These are phyloP conservation scores for Pampusana beccarii DNA, from an alignment of 2,113 vertebrate species.

Conservation along the genomic window DNA sequence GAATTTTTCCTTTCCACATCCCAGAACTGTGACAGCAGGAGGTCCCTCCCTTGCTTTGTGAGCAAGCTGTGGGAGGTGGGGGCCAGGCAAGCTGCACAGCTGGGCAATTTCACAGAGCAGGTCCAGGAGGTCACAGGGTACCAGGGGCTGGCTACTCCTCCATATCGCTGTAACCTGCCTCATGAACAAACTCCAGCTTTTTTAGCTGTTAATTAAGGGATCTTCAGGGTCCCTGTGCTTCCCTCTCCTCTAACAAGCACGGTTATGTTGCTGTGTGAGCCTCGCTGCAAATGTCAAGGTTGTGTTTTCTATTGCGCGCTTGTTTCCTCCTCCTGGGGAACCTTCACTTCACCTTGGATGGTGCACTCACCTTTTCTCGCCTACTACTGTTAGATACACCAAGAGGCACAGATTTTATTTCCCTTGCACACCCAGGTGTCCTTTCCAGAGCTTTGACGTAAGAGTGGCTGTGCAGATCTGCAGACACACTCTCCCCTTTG, in stretches of 20 bases:
- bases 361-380: neutral
- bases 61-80: neutral
- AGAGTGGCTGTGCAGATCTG: neutral
- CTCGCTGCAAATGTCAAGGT: neutral
- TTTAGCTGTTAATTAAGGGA: neutral
- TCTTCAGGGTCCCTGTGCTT: neutral
- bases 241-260: neutral
- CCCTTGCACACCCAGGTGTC: neutral
- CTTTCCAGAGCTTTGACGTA: neutral
- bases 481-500: neutral
- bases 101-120: fast-evolving
- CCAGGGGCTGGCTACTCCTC: neutral
- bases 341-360: neutral
- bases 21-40: neutral
- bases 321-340: neutral
- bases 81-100: neutral
- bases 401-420: neutral
- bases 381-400: neutral
- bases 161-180: neutral
- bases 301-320: fast-evolving
- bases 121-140: fast-evolving
- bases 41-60: neutral
- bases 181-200: neutral
- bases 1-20: fast-evolving
- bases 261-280: fast-evolving